Evolutionary conservation across 2,888 invertebrate species (phyloP).

Genomic region (Agonum fuliginosum): DNA sequence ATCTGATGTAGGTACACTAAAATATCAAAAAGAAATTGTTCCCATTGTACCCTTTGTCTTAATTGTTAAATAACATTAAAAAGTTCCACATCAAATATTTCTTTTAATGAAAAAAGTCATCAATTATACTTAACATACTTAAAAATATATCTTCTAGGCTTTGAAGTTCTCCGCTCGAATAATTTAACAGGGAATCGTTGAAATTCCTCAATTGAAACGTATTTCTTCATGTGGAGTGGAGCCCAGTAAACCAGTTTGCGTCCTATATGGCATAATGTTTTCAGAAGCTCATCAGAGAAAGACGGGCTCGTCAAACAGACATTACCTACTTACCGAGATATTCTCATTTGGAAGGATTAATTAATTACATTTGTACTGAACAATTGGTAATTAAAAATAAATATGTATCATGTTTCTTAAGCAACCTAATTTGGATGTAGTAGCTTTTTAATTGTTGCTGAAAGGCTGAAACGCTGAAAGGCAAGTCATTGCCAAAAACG

Average conservation of each 20-base stretch:
- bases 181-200: conserved; percentile 12
- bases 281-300: conserved; percentile 8
- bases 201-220: conserved; percentile 36
- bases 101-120: conserved; percentile 24
- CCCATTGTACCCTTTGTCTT: background rate
- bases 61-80: conserved; percentile 3
- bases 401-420: background rate
- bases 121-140: conserved; percentile 17
- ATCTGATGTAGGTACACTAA: background rate
- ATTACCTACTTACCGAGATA: background rate
- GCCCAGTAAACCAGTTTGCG: conserved; percentile 20
- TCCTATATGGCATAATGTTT: conserved; percentile 8
- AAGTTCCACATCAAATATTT: conserved; percentile 3
- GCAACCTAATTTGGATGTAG: too few species aligned
- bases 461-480: too few species aligned
- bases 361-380: too few species aligned
- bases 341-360: conserved; percentile 11
- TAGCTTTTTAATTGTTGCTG: conserved; percentile 1
- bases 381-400: too few species aligned
- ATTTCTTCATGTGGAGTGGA: conserved; percentile 15
- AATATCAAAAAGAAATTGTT: background rate
- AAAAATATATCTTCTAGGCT: conserved; percentile 16
- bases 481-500: too few species aligned
- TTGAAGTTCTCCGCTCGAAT: conserved; percentile 6
- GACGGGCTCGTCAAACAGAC: background rate